Base-by-base conservation (phyloP, 2,113 vertebrate genomes). In the Podilymbus podiceps region DNA sequence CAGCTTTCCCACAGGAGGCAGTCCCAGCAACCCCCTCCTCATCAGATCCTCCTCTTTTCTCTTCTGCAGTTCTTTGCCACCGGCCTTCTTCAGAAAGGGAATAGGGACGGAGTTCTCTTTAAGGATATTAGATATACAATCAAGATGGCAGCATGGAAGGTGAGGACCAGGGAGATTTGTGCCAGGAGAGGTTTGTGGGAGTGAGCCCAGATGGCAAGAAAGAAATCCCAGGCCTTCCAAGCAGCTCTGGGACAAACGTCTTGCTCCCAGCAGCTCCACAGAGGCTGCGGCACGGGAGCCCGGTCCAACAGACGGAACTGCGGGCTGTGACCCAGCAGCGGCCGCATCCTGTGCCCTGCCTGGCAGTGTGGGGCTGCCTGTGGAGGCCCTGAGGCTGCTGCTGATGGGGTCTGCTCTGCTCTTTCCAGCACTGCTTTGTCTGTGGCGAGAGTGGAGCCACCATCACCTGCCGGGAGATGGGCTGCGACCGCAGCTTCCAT, bases 291-390 rank as follows among this genome's bases (percentile, higher is more conserved):
- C 15, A 19, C 11, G 23, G 0, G 0, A 42, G 12, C 47, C 47
- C 31, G 2, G 0, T 3, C 53, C 1, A 0, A 62, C n/a, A 56
- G 18, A 8, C 2, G 1, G 25, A 44, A 28, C 42, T 38, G 55
- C 2, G 22, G 19, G 7, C 13, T 50, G 56, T 30, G 9, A 76
- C 11, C 15, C 4, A 4, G 27, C 42, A 28, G 11, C 8, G 15
- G 35, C 49, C 35, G 21, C 31, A 44, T 27, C n/a, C 42, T 3
- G 0, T 22, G 11, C 40, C 27, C 7, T 18, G 11, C 24, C 69
- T 4, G 1, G 12, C 56, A 5, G 21, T 3, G 2, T 8, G 15
- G 2, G 12, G 3, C 0, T 38, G 0, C 2, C 18, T 58, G 49
- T 5, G 12, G 18, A 33, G 18, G n/a, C 49, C 35, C 40, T 6